Evolutionary conservation across 2,888 invertebrate species (phyloP).

Genomic region (Onchidella celtica): DNA sequence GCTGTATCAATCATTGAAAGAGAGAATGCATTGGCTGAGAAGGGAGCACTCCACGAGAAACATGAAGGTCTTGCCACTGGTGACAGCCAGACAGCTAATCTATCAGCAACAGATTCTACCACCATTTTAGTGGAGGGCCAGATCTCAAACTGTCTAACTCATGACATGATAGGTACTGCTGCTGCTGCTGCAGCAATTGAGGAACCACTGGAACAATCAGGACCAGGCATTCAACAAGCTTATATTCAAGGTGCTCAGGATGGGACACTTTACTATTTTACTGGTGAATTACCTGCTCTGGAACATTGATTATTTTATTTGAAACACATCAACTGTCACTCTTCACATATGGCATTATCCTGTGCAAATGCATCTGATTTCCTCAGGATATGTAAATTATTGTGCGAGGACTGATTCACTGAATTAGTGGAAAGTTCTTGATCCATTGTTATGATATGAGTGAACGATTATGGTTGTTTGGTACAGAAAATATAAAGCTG

Average conservation of each 20-base stretch:
- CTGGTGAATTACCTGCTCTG: conserved; percentile 34
- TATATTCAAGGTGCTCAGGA: conserved; percentile 37
- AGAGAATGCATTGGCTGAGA: conserved; percentile 29
- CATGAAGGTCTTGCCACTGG: not conserved
- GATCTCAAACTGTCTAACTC: conserved; percentile 16
- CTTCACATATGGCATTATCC: too few species aligned
- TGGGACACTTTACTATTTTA: conserved; percentile 42
- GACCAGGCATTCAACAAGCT: conserved; percentile 28
- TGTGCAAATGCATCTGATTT: too few species aligned
- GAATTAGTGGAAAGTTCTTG: too few species aligned
- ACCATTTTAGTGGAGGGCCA: conserved; percentile 5
- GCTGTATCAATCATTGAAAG: conserved; percentile 27
- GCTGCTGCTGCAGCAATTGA: not conserved
- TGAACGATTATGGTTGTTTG: too few species aligned
- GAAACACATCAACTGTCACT: too few species aligned
- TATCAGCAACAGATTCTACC: conserved; percentile 15
- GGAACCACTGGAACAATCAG: conserved; percentile 27
- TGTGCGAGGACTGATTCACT: too few species aligned
- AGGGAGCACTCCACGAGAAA: conserved; percentile 6
- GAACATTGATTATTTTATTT: too few species aligned
- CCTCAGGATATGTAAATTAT: too few species aligned
- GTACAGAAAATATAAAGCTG: too few species aligned
- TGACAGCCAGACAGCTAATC: conserved; percentile 13
- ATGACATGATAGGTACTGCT: conserved; percentile 23
- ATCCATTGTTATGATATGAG: too few species aligned